Evolutionary conservation across 2,797 vertebrate genomes (phyloP).

Genomic region (Thamnophis elegans): DNA sequence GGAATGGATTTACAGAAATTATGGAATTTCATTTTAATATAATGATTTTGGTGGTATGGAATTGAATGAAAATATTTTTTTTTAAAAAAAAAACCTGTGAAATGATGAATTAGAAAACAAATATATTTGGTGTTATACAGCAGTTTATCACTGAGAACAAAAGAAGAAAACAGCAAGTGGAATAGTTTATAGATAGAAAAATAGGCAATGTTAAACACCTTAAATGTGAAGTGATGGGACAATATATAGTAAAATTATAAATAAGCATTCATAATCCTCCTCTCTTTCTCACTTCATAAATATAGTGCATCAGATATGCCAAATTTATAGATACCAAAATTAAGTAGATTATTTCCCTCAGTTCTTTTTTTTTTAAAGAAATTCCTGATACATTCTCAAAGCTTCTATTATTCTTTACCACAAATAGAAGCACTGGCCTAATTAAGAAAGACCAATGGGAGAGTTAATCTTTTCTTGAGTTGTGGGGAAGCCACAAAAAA

Average conservation of each 20-base stretch:
- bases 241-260: slow-evolving; percentile 11
- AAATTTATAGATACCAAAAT: not conserved
- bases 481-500: not conserved
- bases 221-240: not conserved
- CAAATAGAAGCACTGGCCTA: not conserved
- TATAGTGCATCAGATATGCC: not conserved
- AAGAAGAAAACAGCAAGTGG: slow-evolving; percentile 10
- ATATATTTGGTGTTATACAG: slow-evolving; percentile 1
- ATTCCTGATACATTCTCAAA: not conserved
- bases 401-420: not conserved
- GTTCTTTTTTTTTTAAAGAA: too few species aligned
- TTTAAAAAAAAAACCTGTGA: not conserved
- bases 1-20: slow-evolving; percentile 9
- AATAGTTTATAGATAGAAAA: slow-evolving; percentile 9
- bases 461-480: not conserved
- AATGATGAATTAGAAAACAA: slow-evolving; percentile 17
- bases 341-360: not conserved
- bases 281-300: not conserved
- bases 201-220: slow-evolving; percentile 14
- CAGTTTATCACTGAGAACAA: slow-evolving; percentile 10
- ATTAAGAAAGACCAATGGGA: not conserved
- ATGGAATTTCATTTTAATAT: not conserved
- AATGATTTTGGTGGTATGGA: not conserved
- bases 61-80: slow-evolving; percentile 13
- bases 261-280: not conserved